These are phyloP conservation scores for Neoscelio sp. DNA, from an alignment of 2,888 invertebrate species.

Conservation along the genomic window DNA sequence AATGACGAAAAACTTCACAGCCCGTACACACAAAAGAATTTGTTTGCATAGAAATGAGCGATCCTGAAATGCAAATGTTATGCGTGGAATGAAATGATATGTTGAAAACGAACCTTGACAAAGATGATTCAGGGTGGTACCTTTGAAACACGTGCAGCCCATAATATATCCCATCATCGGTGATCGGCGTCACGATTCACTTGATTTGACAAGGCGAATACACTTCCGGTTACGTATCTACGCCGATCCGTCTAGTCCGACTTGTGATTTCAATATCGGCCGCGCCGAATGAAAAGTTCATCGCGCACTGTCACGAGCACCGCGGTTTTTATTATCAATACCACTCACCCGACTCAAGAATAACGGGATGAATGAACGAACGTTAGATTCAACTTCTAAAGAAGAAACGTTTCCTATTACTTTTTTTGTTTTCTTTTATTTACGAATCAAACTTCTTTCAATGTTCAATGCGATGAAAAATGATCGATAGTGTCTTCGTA, in stretches of 20 bases:
- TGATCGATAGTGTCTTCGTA: no score
- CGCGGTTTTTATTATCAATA: conserved; percentile 56
- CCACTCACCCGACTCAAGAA: conserved; percentile 57
- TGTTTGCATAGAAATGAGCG: background rate
- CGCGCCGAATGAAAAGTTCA: conserved; percentile 71
- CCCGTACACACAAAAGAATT: no score
- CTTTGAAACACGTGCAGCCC: conserved; percentile 97
- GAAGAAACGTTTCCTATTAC: conserved; percentile 15
- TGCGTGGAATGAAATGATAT: conserved; percentile 27
- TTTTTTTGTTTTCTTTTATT: conserved; percentile 2
- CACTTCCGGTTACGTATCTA: conserved; percentile 59
- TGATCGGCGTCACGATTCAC: conserved; percentile 72
- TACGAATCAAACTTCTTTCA: background rate
- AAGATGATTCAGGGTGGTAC: conserved; percentile 84
- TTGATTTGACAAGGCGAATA: conserved; percentile 57
- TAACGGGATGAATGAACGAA: conserved; percentile 68
- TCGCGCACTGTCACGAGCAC: conserved; percentile 72
- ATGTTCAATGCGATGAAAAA: conserved; percentile 2
- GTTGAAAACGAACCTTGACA: conserved; percentile 79
- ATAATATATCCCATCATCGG: conserved; percentile 97
- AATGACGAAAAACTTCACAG: no score
- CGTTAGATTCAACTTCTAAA: conserved; percentile 31
- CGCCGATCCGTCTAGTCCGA: conserved; percentile 52
- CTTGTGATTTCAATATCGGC: conserved; percentile 67
- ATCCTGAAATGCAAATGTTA: background rate